These are phyloP conservation scores for Trachelus tabidus DNA, from an alignment of 2,888 invertebrate genomes.

Conservation along the genomic window DNA sequence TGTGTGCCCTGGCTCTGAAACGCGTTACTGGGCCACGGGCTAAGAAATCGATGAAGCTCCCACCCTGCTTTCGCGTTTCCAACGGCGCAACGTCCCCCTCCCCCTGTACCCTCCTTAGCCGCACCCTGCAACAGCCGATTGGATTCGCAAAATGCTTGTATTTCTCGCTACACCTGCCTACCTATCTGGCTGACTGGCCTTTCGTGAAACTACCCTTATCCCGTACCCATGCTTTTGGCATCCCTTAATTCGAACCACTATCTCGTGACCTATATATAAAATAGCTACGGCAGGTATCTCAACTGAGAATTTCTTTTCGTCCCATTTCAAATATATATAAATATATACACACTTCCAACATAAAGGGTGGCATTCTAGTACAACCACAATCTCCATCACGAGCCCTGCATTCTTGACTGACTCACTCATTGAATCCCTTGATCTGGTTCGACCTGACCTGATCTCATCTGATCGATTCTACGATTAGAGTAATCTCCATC, in stretches of 20 bases:
- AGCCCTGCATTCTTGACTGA: not conserved
- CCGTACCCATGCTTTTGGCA: not conserved
- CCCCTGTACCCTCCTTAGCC: conserved; percentile 46
- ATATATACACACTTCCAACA: not conserved
- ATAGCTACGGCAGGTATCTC: not conserved
- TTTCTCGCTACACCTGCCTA: not conserved
- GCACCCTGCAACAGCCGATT: conserved; percentile 43
- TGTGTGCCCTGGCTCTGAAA: conserved; percentile 34
- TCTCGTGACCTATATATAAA: not conserved
- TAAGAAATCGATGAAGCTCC: conserved; percentile 64
- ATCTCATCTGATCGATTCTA: not conserved
- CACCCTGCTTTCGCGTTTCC: conserved; percentile 34
- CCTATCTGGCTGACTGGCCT: not conserved
- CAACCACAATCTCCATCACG: not conserved
- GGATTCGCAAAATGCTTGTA: conserved; percentile 10
- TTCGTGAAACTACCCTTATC: not conserved
- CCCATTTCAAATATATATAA: not conserved
- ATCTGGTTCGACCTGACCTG: not conserved
- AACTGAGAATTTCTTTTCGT: too few species aligned
- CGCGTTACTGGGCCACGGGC: conserved; percentile 61
- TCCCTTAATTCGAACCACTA: not conserved
- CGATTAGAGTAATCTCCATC: not conserved
- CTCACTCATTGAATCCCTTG: not conserved
- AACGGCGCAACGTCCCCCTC: conserved; percentile 4
- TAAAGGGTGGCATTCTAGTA: not conserved